Evolutionary conservation across 1,140 invertebrate genomes (phyloP).

Genomic region (Anoplolepis gracilipes): DNA sequence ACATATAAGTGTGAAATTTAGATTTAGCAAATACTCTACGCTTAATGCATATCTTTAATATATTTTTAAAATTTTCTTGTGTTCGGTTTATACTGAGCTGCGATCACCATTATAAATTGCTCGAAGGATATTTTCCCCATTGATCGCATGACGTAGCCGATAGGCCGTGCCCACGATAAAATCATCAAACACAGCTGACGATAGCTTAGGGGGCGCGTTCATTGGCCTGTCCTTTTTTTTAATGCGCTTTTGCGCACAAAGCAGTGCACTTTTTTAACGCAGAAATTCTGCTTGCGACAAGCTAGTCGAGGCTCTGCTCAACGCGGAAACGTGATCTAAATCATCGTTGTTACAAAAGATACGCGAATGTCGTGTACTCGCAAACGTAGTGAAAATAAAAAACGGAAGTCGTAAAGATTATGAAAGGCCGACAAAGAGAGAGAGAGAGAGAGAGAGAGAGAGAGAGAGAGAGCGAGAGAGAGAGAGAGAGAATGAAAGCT

Average conservation of each 20-base stretch:
- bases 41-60: neutral
- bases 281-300: neutral
- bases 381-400: slow-evolving; percentile 60
- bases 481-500: neutral
- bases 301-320: neutral
- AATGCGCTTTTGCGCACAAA: slow-evolving; percentile 45
- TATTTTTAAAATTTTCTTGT: neutral
- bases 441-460: neutral
- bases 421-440: neutral
- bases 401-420: slow-evolving; percentile 60
- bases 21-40: too few relatives aligned
- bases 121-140: slow-evolving; percentile 47
- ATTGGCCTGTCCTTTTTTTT: slow-evolving; percentile 44
- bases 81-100: neutral
- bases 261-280: slow-evolving; percentile 13
- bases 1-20: neutral
- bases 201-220: slow-evolving; percentile 45
- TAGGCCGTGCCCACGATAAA: slow-evolving; percentile 52
- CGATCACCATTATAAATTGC: neutral
- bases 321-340: slow-evolving; percentile 43
- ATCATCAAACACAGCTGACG: slow-evolving; percentile 50
- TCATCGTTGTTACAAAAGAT: slow-evolving; percentile 52
- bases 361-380: neutral
- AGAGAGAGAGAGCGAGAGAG: neutral
- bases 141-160: slow-evolving; percentile 25